Evolutionary conservation across 2,797 vertebrate species (phyloP).

Genomic region (Cuniculus paca): DNA sequence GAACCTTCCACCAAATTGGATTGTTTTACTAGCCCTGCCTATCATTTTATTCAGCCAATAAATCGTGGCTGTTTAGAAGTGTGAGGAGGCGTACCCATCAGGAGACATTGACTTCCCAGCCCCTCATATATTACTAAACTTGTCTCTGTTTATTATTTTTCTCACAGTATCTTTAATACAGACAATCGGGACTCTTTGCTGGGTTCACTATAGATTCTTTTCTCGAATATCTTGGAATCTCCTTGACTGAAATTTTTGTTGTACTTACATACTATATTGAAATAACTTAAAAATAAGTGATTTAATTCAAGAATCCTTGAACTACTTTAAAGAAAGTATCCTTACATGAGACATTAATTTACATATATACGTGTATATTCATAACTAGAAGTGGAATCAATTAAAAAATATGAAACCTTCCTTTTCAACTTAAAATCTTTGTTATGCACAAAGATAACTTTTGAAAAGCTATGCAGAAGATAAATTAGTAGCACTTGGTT

Average conservation of each 20-base stretch:
- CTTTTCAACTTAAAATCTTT: conserved; percentile 63
- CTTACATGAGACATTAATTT: conserved; percentile 55
- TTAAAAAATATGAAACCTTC: conserved; percentile 38
- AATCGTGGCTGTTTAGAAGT: too few relatives aligned
- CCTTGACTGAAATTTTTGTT: neutral
- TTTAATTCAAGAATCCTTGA: conserved; percentile 41
- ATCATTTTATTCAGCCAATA: too few relatives aligned
- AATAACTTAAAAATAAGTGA: conserved; percentile 25
- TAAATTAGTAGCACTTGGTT: conserved; percentile 82
- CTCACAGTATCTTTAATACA: too few relatives aligned
- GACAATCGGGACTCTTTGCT: too few relatives aligned
- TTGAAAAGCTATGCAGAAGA: conserved; percentile 47
- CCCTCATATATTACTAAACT: too few relatives aligned
- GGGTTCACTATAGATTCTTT: neutral
- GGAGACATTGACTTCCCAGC: too few relatives aligned
- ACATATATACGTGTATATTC: neutral
- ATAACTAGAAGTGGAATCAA: neutral
- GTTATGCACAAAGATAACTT: conserved; percentile 64
- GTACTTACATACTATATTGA: neutral
- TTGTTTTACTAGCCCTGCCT: too few relatives aligned
- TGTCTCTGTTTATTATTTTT: too few relatives aligned
- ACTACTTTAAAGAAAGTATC: conserved; percentile 2
- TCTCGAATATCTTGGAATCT: neutral
- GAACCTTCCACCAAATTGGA: too few relatives aligned
- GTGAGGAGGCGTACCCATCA: too few relatives aligned